A percentile compares a stretch with the other conserved stretches of the same genome.
Evolutionary conservation across 2,888 invertebrate species (phyloP).

Genomic region (Ceraclea dissimilis): DNA sequence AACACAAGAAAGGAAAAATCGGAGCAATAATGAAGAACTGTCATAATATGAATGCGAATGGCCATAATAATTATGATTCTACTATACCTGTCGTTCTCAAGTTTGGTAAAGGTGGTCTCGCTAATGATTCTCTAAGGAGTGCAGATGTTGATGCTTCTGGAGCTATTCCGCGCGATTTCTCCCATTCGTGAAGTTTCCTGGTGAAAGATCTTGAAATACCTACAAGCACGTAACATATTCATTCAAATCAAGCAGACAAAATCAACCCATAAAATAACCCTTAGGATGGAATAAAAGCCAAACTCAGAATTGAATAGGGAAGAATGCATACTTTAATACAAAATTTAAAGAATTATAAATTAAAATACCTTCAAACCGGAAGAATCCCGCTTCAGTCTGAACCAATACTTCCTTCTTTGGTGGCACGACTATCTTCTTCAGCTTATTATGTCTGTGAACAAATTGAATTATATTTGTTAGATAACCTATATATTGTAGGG

Average conservation of each 20-base stretch:
- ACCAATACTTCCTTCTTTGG: constrained; percentile 67
- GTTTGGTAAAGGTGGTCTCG: constrained; percentile 28
- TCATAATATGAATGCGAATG: too few species aligned
- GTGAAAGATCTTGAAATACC: constrained; percentile 83
- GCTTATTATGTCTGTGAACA: constrained; percentile 44
- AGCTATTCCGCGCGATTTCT: constrained; percentile 77
- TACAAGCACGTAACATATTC: too few species aligned
- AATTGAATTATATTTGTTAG: too few species aligned
- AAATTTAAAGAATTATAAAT: background rate
- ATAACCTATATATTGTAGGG: too few species aligned
- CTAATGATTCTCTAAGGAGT: constrained; percentile 50
- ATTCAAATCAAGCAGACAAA: background rate
- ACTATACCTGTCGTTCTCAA: constrained; percentile 14
- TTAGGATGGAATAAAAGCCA: background rate
- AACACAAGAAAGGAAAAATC: too few species aligned
- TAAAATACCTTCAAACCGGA: constrained; percentile 64
- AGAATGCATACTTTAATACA: background rate
- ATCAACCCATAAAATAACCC: background rate
- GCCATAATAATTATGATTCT: too few species aligned
- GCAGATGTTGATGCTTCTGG: constrained; percentile 82
- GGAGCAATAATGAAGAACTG: too few species aligned
- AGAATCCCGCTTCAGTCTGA: constrained; percentile 74
- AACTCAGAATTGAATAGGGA: background rate
- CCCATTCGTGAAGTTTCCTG: constrained; percentile 85
- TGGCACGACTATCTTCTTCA: constrained; percentile 49